Evolutionary conservation across 2,888 invertebrate species (phyloP).

Genomic region (Mycalesis mineus): DNA sequence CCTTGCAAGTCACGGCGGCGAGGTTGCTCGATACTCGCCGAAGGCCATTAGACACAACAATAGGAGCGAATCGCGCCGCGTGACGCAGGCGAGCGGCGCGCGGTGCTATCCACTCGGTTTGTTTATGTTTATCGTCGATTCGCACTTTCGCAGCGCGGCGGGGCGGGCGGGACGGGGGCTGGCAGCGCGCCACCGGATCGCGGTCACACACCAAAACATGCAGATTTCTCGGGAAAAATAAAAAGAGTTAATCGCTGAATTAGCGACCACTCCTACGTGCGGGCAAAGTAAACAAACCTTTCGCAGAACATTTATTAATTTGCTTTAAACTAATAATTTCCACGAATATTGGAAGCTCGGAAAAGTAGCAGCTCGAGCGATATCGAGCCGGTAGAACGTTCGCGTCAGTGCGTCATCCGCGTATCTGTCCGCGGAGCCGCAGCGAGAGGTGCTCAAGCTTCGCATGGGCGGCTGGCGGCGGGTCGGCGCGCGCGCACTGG

Average conservation of each 20-base stretch:
- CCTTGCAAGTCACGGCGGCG: neutral
- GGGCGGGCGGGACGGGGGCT: constrained; percentile 33
- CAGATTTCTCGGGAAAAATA: constrained; percentile 59
- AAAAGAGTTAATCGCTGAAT: constrained; percentile 32
- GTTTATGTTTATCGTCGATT: constrained; percentile 26
- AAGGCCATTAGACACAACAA: neutral
- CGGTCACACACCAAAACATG: constrained; percentile 63
- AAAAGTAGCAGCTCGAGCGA: too few species aligned
- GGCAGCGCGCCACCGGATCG: constrained; percentile 59
- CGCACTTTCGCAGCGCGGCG: constrained; percentile 28
- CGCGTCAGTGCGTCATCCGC: neutral
- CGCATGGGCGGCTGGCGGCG: neutral
- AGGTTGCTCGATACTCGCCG: neutral
- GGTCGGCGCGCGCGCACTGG: neutral
- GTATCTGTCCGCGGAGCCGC: too few species aligned
- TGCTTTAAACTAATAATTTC: too few species aligned
- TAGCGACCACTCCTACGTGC: constrained; percentile 9
- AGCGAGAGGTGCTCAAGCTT: too few species aligned
- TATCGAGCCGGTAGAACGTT: too few species aligned
- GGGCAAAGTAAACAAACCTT: neutral
- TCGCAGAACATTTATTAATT: neutral
- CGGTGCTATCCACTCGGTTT: constrained; percentile 10
- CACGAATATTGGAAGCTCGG: neutral
- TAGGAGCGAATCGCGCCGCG: neutral
- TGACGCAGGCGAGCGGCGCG: neutral